These are phyloP conservation scores for Cryptocephalus moraei DNA, from an alignment of 2,888 invertebrate species.

Conservation along the genomic window DNA sequence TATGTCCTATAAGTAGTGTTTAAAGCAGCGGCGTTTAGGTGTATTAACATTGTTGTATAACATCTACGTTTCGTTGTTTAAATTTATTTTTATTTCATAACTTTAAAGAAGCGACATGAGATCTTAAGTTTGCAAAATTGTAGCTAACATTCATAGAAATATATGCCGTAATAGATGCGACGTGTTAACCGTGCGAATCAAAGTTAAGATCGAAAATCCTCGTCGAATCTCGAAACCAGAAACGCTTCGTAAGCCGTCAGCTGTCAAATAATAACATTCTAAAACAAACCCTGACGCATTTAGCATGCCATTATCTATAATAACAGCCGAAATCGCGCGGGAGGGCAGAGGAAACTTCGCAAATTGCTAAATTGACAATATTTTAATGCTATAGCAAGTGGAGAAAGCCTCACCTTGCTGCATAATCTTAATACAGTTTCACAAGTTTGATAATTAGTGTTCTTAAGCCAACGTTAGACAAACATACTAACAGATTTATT, in stretches of 20 bases:
- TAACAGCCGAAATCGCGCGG: slow-evolving; percentile 35
- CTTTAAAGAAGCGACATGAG: too few species aligned
- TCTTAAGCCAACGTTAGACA: slow-evolving; percentile 39
- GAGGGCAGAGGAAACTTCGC: slow-evolving; percentile 28
- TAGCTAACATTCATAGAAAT: too few species aligned
- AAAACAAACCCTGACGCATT: slow-evolving; percentile 37
- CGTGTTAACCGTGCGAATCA: too few species aligned
- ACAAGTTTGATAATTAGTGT: slow-evolving; percentile 41
- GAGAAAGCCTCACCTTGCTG: slow-evolving; percentile 26
- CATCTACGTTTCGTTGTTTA: too few species aligned
- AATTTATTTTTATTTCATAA: too few species aligned
- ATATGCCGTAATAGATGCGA: too few species aligned
- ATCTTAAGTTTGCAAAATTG: too few species aligned
- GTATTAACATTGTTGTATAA: too few species aligned
- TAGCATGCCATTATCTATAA: slow-evolving; percentile 38
- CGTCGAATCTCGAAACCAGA: slow-evolving; percentile 3
- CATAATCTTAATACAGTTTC: slow-evolving; percentile 42
- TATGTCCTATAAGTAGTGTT: too few species aligned
- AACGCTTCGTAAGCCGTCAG: slow-evolving; percentile 30
- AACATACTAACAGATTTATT: slow-evolving; percentile 38
- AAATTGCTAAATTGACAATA: slow-evolving; percentile 42
- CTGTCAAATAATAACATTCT: slow-evolving; percentile 33
- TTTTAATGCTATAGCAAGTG: slow-evolving; percentile 26
- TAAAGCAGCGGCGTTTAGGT: too few species aligned
- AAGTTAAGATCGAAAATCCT: too few species aligned